These are phyloP conservation scores for Poeciliopsis gracilis DNA, from an alignment of 2,797 vertebrate genomes.

Conservation along the genomic window DNA sequence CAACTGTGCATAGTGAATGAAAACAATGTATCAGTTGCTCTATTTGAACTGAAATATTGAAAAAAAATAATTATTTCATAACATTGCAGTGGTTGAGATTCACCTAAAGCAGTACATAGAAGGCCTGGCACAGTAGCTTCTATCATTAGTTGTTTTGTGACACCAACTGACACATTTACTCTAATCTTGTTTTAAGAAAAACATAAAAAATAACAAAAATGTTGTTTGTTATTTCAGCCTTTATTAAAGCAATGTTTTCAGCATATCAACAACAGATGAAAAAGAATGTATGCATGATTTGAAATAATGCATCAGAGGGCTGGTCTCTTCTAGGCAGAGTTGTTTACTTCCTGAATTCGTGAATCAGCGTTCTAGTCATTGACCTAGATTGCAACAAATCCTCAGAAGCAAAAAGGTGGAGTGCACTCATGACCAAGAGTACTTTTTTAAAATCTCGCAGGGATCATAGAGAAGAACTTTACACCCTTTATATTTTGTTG, in stretches of 20 bases:
- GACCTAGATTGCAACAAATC: conserved; percentile 59
- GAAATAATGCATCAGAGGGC: conserved; percentile 56
- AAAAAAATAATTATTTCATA: background rate
- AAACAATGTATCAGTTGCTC: background rate
- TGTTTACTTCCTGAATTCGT: conserved; percentile 65
- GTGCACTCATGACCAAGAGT: conserved; percentile 33
- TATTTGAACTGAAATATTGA: background rate
- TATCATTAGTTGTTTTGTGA: conserved; percentile 14
- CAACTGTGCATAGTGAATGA: background rate
- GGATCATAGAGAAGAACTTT: conserved; percentile 2
- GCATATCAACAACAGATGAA: conserved; percentile 57
- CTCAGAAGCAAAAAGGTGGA: conserved; percentile 34
- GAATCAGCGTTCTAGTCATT: conserved; percentile 55
- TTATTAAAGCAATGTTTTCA: conserved; percentile 34
- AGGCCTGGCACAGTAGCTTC: background rate
- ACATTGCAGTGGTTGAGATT: background rate
- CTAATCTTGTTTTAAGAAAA: conserved; percentile 8
- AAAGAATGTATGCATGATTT: conserved; percentile 56
- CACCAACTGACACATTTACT: conserved; percentile 12
- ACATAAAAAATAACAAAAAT: conserved; percentile 21
- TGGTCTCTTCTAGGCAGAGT: conserved; percentile 37
- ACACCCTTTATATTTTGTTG: background rate
- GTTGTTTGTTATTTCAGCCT: conserved; percentile 16
- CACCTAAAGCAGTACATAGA: background rate
- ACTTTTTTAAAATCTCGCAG: conserved; percentile 31